Percentiles rank a stretch among this genome's conserved stretches.
These are phyloP conservation scores for Corella eumyota DNA, from an alignment of 23 tunicate genomes.

Conservation along the genomic window DNA sequence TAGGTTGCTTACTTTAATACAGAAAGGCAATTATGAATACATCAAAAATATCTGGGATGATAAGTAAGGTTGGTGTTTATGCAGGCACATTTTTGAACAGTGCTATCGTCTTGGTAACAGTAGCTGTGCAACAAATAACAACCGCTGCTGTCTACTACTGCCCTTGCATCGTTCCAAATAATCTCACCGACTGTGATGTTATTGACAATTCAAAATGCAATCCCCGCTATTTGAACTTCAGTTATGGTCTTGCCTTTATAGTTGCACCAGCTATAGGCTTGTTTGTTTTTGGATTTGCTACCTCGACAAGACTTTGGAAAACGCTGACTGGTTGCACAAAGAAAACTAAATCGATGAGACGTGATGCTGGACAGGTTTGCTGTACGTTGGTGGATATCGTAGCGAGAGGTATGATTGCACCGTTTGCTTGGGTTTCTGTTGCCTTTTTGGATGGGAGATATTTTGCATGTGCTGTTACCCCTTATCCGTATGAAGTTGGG, in stretches of 20 bases:
- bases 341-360: background rate
- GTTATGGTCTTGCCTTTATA: constrained; percentile 34
- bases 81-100: constrained; percentile 16
- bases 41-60: background rate
- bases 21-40: no score
- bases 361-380: background rate
- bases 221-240: constrained; percentile 12
- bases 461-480: background rate
- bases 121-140: constrained; percentile 15
- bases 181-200: constrained; percentile 21
- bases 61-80: constrained; percentile 38
- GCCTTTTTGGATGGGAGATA: constrained; percentile 2
- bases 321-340: constrained; percentile 14
- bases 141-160: constrained; percentile 23
- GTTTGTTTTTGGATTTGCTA: constrained; percentile 20
- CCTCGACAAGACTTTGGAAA: constrained; percentile 36
- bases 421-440: background rate
- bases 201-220: constrained; percentile 1
- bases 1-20: no score
- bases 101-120: constrained; percentile 22
- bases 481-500: constrained; percentile 1
- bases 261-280: constrained; percentile 43
- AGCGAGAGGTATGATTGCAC: background rate
- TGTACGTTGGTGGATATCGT: constrained; percentile 4
- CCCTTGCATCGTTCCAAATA: constrained; percentile 31